These are phyloP conservation scores for Caenorhabditis brenneri DNA, from an alignment of 1,140 invertebrate genomes.

Conservation along the genomic window DNA sequence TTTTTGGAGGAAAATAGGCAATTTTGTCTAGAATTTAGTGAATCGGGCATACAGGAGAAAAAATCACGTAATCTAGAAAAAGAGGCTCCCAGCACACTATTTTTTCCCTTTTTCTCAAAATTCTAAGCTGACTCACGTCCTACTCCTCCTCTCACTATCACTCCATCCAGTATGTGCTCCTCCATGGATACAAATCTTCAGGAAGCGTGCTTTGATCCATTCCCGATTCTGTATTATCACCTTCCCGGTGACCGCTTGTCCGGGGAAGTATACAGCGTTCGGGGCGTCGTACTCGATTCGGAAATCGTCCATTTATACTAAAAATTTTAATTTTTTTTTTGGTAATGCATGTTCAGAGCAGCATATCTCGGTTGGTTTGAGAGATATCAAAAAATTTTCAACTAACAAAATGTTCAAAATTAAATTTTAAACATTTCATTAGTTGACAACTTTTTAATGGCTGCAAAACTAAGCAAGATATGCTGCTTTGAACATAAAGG, in stretches of 20 bases:
- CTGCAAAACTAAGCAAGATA: neutral
- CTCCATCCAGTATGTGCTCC: neutral
- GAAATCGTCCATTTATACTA: neutral
- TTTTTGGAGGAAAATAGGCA: too few relatives aligned
- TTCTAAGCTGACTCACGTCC: neutral
- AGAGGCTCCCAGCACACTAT: too few relatives aligned
- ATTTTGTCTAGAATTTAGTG: too few relatives aligned
- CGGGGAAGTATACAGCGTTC: neutral
- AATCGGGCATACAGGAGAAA: too few relatives aligned
- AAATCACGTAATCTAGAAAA: too few relatives aligned
- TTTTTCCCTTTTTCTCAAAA: too few relatives aligned
- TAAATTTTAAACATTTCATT: neutral
- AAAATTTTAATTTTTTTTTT: neutral
- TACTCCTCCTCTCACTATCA: neutral
- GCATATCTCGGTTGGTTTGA: neutral
- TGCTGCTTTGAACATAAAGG: neutral
- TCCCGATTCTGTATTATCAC: conserved; percentile 11
- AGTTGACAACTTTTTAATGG: neutral
- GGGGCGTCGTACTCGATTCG: conserved; percentile 28
- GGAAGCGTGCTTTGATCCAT: conserved; percentile 16
- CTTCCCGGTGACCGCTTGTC: conserved; percentile 2
- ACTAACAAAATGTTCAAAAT: neutral
- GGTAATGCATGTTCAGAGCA: too few relatives aligned
- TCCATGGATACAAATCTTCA: conserved; percentile 26
- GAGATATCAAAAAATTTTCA: neutral